These are phyloP conservation scores for Eretmochelys imbricata DNA, from an alignment of 2,113 vertebrate species.

Conservation along the genomic window DNA sequence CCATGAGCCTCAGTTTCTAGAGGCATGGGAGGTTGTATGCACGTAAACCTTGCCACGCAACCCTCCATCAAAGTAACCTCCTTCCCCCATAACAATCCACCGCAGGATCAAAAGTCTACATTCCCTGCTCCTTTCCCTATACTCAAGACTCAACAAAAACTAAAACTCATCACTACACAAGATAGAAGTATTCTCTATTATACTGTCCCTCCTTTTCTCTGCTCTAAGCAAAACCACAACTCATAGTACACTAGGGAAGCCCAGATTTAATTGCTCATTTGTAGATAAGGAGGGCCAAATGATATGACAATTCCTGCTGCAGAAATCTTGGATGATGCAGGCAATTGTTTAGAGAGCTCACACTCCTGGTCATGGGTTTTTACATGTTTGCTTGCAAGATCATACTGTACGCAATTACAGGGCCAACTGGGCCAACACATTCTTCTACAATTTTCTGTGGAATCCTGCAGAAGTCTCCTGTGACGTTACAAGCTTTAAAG, in stretches of 20 bases:
- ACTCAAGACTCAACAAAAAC: background rate
- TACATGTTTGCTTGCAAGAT: background rate
- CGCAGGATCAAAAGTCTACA: background rate
- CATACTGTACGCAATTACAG: background rate
- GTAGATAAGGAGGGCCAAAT: background rate
- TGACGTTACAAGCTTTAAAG: background rate
- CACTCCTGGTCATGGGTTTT: no score
- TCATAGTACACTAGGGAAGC: background rate
- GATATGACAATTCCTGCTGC: background rate
- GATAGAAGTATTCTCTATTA: no score
- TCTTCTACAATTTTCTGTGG: background rate
- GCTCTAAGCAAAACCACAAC: background rate
- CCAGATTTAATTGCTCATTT: no score
- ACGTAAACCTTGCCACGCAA: background rate
- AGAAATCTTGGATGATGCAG: background rate
- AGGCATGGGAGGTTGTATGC: background rate
- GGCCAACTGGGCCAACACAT: background rate
- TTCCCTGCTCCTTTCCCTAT: background rate
- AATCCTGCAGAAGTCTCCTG: background rate
- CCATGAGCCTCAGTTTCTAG: background rate
- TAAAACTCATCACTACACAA: background rate
- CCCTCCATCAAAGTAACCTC: background rate
- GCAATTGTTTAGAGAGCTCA: background rate
- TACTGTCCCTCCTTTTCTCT: no score
- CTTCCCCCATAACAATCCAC: background rate